These are phyloP conservation scores for Babylonia areolata DNA, from an alignment of 1,140 invertebrate species.

Conservation along the genomic window DNA sequence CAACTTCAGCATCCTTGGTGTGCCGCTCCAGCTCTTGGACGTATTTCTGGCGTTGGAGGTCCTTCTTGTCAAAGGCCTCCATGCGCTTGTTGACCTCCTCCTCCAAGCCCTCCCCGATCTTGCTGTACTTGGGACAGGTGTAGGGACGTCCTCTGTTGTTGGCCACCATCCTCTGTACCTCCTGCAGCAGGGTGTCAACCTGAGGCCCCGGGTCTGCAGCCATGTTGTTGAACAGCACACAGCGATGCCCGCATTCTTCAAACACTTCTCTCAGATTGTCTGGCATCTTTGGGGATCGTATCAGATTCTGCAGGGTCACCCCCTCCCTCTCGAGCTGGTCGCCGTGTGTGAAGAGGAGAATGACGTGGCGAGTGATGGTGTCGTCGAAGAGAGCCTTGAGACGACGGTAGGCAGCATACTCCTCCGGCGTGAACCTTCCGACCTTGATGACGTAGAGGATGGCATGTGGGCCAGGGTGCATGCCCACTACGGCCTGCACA, in stretches of 20 bases:
- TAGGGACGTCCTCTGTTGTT: not conserved
- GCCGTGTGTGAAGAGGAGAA: constrained; percentile 8
- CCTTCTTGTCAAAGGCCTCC: constrained; percentile 10
- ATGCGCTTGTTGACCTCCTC: constrained; percentile 18
- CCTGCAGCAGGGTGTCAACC: not conserved
- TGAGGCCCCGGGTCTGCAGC: not conserved
- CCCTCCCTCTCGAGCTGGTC: not conserved
- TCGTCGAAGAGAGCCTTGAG: constrained; percentile 24
- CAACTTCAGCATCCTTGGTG: not conserved
- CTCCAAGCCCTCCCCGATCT: constrained; percentile 30
- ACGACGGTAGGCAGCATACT: not conserved
- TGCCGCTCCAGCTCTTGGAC: constrained; percentile 19
- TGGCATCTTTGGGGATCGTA: not conserved
- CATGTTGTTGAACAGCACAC: constrained; percentile 27
- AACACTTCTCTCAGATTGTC: constrained; percentile 1
- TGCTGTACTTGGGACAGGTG: constrained; percentile 30
- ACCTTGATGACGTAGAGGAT: constrained; percentile 15
- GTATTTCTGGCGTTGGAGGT: constrained; percentile 13
- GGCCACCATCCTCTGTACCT: not conserved
- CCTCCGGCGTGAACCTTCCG: not conserved
- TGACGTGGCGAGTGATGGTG: not conserved
- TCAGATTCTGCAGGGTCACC: not conserved
- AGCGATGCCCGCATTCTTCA: not conserved
- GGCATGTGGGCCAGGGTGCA: constrained; percentile 17
- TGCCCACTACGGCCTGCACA: constrained; percentile 1